These are phyloP conservation scores for Halesus radiatus DNA, from an alignment of 1,140 invertebrate species.

Conservation along the genomic window DNA sequence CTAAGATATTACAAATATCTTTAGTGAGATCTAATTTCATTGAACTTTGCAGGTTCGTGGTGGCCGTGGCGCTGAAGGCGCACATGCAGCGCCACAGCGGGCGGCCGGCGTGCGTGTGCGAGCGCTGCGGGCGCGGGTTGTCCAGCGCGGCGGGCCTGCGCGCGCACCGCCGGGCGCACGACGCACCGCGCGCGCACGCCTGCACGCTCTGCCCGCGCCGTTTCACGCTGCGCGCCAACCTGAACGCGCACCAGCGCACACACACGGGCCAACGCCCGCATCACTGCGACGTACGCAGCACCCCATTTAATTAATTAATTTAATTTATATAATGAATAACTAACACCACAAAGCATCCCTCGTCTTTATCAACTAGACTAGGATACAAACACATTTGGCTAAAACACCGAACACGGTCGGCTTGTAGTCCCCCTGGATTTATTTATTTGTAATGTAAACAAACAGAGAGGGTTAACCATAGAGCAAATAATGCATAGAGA, in stretches of 20 bases:
- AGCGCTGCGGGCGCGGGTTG: conserved; percentile 23
- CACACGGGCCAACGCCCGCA: conserved; percentile 18
- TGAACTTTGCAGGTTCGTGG: conserved; percentile 21
- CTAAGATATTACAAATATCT: no score
- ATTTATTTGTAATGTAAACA: no score
- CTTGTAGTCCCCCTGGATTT: no score
- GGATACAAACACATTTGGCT: no score
- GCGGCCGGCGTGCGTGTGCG: conserved; percentile 2
- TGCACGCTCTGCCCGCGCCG: neutral
- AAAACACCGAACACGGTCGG: no score
- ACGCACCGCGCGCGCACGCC: neutral
- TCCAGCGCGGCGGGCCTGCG: neutral
- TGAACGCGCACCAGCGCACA: conserved; percentile 16
- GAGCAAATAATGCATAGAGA: no score
- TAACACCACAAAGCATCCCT: no score
- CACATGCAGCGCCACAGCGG: conserved; percentile 24
- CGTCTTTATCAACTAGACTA: no score
- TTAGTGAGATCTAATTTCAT: neutral
- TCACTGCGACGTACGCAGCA: conserved; percentile 7
- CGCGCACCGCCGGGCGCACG: neutral
- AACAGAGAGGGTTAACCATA: no score
- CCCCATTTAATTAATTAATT: no score
- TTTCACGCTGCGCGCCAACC: conserved; percentile 11
- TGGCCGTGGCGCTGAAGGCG: neutral
- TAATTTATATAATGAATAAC: no score